phyloP scores from a whole-genome alignment of 2,113 vertebrate species.

The Vombatus ursinus region DNA sequence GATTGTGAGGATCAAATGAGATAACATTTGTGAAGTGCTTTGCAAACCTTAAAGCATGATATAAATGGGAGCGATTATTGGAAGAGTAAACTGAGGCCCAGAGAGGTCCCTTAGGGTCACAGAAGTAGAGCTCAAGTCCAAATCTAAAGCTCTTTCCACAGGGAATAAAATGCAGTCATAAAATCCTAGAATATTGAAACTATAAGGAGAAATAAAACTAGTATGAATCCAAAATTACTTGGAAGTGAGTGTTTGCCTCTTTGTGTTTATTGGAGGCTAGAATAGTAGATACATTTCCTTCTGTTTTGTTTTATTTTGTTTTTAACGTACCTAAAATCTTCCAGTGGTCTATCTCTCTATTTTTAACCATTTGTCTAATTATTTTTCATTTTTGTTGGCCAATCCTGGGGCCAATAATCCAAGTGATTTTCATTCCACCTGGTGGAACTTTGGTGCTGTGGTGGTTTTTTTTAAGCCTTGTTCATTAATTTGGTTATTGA shows the following conservation, averaged over 20 bases:
- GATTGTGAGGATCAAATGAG: neutral
- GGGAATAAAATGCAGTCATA: neutral
- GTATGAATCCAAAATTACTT: neutral
- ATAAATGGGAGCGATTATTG: neutral
- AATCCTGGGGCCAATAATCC: neutral
- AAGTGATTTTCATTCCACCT: neutral
- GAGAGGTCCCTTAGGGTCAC: neutral
- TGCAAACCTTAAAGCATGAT: neutral
- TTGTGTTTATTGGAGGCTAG: neutral
- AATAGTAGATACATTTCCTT: neutral
- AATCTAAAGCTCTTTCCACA: neutral
- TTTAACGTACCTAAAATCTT: neutral
- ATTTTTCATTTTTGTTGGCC: neutral
- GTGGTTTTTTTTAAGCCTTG: neutral
- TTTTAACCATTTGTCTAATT: neutral
- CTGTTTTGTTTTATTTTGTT: neutral
- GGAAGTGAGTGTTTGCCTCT: neutral
- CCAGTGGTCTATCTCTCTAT: neutral
- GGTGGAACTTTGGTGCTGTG: neutral
- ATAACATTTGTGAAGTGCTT: neutral
- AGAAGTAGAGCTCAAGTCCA: neutral
- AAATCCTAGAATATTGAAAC: neutral
- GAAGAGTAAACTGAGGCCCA: neutral
- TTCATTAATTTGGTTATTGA: neutral
- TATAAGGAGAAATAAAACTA: neutral